Evolutionary conservation across 2,888 invertebrate species (phyloP), one percentile per base, ranked within the genome.

Genomic region (Ctena decussata): DNA sequence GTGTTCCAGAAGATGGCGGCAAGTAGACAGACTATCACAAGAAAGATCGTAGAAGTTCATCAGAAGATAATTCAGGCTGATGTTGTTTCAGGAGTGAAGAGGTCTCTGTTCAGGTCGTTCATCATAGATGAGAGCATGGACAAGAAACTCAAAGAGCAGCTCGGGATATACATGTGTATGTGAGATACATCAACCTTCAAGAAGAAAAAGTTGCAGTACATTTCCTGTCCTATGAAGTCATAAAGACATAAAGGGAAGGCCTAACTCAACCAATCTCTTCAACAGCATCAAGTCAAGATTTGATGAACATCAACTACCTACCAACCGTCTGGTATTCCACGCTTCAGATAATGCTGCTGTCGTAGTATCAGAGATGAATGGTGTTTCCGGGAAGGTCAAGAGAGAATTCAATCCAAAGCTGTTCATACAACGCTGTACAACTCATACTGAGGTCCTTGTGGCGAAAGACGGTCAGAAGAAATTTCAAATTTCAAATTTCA

Each of bases 401-500:
- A 57, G 57, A 57, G 57, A 57, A 30, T 35, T 65, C 35, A 65
- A 65, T 21, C 15, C 65, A 65, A 65, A 65, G 65, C 35, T 65
- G 3, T 65, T 11, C 65, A 65, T 35, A 27, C 60, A 60, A 30
- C 27, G 24, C 3, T 60, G 60, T 18, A 60, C 60, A 60, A 60
- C 60, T 5, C 60, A 60, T 21, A 60, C 60, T 27, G 60, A 60
- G 30, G 60, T 60, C 27, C 60, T 60, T 27, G 60, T 60, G 6
- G 60, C 60, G 5, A 60, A 60, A 60, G 60, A 60, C 27, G 60
- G 60, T 5, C 60, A 60, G 60, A 60, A 60, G 60, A 60, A 60
- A 5, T n/a, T n/a, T n/a, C n/a, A n/a, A n/a, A n/a, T n/a, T n/a
- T n/a, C n/a, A n/a, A n/a, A n/a, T n/a, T n/a, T n/a, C n/a, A n/a